phyloP scores from a whole-genome alignment of 2,113 vertebrate species.

The Oryzias curvinotus region DNA sequence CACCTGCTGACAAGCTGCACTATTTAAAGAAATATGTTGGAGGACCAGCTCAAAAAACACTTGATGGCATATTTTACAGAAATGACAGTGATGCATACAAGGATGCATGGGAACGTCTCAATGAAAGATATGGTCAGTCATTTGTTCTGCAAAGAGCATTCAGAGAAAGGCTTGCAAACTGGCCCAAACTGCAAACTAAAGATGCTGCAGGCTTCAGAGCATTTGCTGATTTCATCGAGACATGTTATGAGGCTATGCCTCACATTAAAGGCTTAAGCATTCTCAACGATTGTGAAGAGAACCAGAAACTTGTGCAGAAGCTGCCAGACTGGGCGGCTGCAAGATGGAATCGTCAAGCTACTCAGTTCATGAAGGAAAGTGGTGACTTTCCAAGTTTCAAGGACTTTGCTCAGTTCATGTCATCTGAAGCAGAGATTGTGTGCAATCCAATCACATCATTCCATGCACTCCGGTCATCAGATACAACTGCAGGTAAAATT shows the following conservation, averaged over 20 bases:
- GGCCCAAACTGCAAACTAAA: constrained; percentile 1
- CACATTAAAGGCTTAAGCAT: neutral
- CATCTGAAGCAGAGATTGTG: constrained; percentile 2
- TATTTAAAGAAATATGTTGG: constrained; percentile 9
- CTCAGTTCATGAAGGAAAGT: constrained; percentile 7
- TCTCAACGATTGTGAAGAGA: neutral
- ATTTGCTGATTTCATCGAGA: constrained; percentile 1
- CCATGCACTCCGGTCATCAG: constrained; percentile 4
- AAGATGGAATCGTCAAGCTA: neutral
- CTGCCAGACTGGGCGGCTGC: constrained; percentile 1
- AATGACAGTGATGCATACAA: neutral
- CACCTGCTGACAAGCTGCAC: constrained; percentile 15
- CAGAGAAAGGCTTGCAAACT: too few species aligned
- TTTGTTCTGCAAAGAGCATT: constrained; percentile 1
- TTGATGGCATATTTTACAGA: constrained; percentile 11
- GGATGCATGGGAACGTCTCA: too few species aligned
- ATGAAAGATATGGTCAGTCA: constrained; percentile 15
- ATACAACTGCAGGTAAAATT: too few species aligned
- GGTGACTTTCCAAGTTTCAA: neutral
- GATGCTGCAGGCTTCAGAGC: neutral
- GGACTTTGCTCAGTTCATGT: constrained; percentile 2
- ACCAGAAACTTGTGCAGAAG: constrained; percentile 12
- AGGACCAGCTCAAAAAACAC: neutral
- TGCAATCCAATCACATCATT: constrained; percentile 8
- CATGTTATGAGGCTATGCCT: neutral